Conservation (phyloP, 2,888 invertebrate species). For the Petrophora chlorosata region DNA sequence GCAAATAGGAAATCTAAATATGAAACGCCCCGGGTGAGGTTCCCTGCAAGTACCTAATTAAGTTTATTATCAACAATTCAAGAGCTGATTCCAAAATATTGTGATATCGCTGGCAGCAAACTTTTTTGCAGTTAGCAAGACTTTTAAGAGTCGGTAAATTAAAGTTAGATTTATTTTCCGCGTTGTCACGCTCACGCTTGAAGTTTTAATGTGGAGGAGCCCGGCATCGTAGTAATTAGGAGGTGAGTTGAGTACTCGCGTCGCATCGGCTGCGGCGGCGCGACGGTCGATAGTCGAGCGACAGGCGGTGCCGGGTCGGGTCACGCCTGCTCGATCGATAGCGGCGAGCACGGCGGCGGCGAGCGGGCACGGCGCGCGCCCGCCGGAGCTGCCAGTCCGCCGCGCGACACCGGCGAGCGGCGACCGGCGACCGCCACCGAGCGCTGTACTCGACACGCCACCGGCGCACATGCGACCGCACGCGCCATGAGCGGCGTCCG, state of each 20-base stretch:
- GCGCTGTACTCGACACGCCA: constrained; percentile 27
- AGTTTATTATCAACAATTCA: too few relatives aligned
- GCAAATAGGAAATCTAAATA: too few relatives aligned
- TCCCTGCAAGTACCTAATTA: too few relatives aligned
- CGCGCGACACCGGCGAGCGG: constrained; percentile 60
- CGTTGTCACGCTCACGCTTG: constrained; percentile 17
- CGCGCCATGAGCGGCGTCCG: constrained; percentile 82
- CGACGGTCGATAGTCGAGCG: constrained; percentile 74
- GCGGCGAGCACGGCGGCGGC: constrained; percentile 68
- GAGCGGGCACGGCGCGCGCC: constrained; percentile 65
- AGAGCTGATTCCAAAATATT: too few relatives aligned
- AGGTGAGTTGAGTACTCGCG: constrained; percentile 66
- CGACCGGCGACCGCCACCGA: constrained; percentile 13
- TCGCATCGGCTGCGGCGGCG: constrained; percentile 63
- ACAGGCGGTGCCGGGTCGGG: constrained; percentile 75
- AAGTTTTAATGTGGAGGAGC: constrained; percentile 63
- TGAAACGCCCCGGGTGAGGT: too few relatives aligned
- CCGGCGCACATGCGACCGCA: constrained; percentile 68
- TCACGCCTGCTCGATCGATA: constrained; percentile 72
- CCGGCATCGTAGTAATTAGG: constrained; percentile 62
- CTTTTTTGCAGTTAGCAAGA: background rate
- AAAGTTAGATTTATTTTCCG: background rate
- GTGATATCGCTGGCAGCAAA: too few relatives aligned
- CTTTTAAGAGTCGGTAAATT: background rate
- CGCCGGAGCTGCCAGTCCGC: constrained; percentile 60